Evolutionary conservation across 2,113 vertebrate species (phyloP).

Genomic region (Axis porcinus): DNA sequence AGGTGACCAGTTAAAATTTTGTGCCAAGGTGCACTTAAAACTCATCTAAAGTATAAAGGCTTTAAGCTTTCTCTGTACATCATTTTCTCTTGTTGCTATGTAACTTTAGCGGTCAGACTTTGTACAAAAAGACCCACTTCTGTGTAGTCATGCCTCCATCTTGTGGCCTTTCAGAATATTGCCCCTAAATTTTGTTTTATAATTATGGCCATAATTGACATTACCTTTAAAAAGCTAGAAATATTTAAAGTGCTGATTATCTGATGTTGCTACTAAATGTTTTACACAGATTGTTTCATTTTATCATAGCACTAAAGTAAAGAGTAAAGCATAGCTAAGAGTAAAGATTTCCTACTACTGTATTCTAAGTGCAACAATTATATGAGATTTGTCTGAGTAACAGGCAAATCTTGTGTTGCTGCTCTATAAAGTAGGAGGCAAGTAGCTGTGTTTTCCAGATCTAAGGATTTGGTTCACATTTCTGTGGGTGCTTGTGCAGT

Average conservation of each 20-base stretch:
- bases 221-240: constrained; percentile 3
- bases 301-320: not conserved
- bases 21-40: not conserved
- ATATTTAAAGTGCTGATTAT: not conserved
- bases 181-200: constrained; percentile 31
- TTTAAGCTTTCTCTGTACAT: not conserved
- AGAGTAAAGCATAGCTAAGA: not conserved
- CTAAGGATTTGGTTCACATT: not conserved
- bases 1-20: constrained; percentile 21
- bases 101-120: constrained; percentile 19
- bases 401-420: not conserved
- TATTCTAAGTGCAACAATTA: not conserved
- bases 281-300: not conserved
- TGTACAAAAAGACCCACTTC: not conserved
- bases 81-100: not conserved
- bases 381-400: constrained; percentile 8
- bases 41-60: not conserved
- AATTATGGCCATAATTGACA: not conserved
- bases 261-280: not conserved
- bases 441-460: not conserved
- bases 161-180: constrained; percentile 62
- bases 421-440: not conserved
- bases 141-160: constrained; percentile 50
- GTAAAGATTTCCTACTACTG: not conserved
- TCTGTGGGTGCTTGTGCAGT: not conserved